Base-by-base conservation (phyloP, 2,888 invertebrate species). In the Dolomedes plantarius region DNA sequence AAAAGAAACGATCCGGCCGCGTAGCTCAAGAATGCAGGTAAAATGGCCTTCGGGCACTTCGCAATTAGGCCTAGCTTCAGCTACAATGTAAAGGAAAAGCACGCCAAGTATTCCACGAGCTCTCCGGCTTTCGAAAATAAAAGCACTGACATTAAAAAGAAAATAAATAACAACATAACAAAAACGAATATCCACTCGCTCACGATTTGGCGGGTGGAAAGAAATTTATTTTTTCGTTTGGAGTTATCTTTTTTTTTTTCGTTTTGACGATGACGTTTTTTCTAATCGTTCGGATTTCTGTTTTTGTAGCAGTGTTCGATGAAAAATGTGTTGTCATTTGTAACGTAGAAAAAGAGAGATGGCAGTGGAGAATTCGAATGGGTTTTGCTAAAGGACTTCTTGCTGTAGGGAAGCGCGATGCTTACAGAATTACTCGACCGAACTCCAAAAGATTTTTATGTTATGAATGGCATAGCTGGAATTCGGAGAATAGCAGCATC, bases 11-110 rank as follows among this genome's bases (percentile, higher is more conserved):
- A 75, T 75, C 75, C 69, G 75, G 75, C 75, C 75, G 75, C 82
- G 82, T 77, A 85, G 83, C 77, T 68, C 77, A 85, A 85, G 83
- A 85, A 85, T 85, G 83, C 83, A 85, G 83, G 73, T 73, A 77
- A 78, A 85, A 68, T 56, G 77, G 83, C 83, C 83, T 77, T 67
- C 77, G 67, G 83, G 83, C 77, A 78, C 28, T 77, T 77, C 72
- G 83, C 83, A 85, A 85, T 85, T 85, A 85, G 83, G 83, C 83
- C 83, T 83, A 83, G 83, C 83, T 77, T 77, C 76, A 73, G 83
- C 72, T 85, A 77, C 77, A 85, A 85, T 85, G 83, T 85, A 72
- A 39, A 85, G 77, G 82, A 76, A 77, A 85, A 85, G 77, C 83
- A 85, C 83, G 83, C 83, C 83, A 85, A 77, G 36, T 77, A 77